A percentile compares a stretch with the other conserved stretches of the same genome.
Conservation (phyloP, 2,113 vertebrate species). For the Polyodon spathula region DNA sequence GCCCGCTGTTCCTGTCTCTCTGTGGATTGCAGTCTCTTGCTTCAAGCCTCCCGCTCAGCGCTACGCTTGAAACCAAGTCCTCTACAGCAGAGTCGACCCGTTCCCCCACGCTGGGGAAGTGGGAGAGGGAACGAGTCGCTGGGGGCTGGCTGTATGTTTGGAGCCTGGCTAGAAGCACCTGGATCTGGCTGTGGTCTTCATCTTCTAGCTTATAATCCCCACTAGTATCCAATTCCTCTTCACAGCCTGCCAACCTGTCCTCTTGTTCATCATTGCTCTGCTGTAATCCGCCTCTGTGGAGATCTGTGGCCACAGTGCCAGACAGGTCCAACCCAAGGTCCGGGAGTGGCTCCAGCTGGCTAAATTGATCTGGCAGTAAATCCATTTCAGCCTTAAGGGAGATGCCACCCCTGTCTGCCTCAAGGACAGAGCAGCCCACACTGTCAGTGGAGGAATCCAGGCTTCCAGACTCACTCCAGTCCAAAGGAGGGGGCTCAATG, state of each 20-base stretch:
- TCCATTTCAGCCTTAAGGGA: conserved; percentile 26
- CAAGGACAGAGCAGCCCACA: conserved; percentile 33
- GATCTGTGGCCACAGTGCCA: background rate
- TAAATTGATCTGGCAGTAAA: conserved; percentile 12
- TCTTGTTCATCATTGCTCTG: conserved; percentile 9
- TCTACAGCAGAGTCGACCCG: fast-evolving
- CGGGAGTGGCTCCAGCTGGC: conserved; percentile 1
- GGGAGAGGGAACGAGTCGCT: background rate
- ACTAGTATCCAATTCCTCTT: conserved; percentile 5
- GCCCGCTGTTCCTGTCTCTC: conserved; percentile 44
- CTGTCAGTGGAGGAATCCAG: conserved; percentile 51
- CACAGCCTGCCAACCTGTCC: background rate
- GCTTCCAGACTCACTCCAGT: conserved; percentile 41
- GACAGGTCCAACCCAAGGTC: background rate
- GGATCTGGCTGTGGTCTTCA: conserved; percentile 53
- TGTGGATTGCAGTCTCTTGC: fast-evolving
- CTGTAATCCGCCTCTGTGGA: background rate
- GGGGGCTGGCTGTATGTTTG: conserved; percentile 39
- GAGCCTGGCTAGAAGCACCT: conserved; percentile 59
- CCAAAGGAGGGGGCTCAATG: too few relatives aligned
- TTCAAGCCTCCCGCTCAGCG: background rate
- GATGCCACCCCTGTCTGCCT: conserved; percentile 33
- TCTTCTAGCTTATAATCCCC: conserved; percentile 25
- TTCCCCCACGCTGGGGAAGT: background rate
- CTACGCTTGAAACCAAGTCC: background rate